Percentiles rank a stretch among this genome's conserved stretches.
Conservation (phyloP, 2,113 vertebrate genomes). For the Anoplopoma fimbria region DNA sequence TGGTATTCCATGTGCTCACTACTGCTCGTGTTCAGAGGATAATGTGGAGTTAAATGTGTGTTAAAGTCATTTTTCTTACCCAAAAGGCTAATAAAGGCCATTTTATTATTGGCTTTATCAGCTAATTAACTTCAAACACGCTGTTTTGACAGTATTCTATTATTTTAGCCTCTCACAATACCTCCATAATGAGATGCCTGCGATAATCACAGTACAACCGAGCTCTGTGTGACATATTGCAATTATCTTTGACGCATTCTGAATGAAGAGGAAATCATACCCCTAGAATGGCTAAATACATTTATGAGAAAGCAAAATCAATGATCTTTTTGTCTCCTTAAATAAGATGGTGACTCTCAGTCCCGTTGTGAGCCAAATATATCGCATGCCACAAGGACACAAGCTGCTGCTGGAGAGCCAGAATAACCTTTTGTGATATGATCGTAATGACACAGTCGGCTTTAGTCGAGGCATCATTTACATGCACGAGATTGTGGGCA, state of each 20-base stretch:
- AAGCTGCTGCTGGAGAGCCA: not conserved
- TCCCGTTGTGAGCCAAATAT: too few species aligned
- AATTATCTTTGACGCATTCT: not conserved
- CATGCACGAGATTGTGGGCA: not conserved
- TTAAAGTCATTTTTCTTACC: not conserved
- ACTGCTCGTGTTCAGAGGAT: not conserved
- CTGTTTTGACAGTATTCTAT: not conserved
- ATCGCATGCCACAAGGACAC: not conserved
- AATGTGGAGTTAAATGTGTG: too few species aligned
- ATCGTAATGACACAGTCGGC: not conserved
- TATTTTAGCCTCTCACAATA: not conserved
- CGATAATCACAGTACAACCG: not conserved
- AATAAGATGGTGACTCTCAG: not conserved
- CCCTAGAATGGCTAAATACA: not conserved
- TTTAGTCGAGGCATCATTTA: too few species aligned
- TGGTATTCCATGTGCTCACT: not conserved
- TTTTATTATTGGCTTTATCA: not conserved
- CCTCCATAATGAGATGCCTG: not conserved
- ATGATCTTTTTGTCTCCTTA: not conserved
- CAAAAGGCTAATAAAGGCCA: not conserved
- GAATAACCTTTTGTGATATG: not conserved
- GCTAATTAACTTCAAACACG: not conserved
- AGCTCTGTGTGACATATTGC: not conserved
- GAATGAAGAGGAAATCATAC: not conserved
- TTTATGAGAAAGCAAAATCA: not conserved